Conservation (phyloP, 30 jellyfish, hydroid and myxozoan species). For the Turritopsis rubra region DNA sequence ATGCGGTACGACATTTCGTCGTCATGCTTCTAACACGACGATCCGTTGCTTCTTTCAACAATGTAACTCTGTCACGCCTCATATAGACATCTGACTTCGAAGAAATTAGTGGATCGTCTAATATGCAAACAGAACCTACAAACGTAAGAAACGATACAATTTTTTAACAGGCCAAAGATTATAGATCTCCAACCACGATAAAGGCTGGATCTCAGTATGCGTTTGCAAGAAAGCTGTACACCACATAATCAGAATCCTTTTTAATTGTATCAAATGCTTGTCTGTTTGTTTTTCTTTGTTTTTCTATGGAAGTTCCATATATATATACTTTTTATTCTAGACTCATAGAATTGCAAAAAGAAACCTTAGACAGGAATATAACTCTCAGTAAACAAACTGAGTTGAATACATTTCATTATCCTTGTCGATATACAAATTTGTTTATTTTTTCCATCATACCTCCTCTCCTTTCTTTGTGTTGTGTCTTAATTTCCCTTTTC, state of each 20-base stretch:
- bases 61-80: slow-evolving; percentile 19
- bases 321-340: not conserved
- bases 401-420: not conserved
- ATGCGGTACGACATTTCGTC: slow-evolving; percentile 14
- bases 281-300: not conserved
- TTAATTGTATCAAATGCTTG: not conserved
- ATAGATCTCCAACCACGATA: too few relatives aligned
- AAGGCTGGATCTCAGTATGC: too few relatives aligned
- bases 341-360: not conserved
- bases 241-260: not conserved
- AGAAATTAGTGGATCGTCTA: not conserved
- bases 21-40: slow-evolving; percentile 16
- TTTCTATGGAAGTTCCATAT: too few relatives aligned
- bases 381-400: not conserved
- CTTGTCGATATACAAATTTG: not conserved
- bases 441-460: not conserved
- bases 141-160: too few relatives aligned
- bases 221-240: too few relatives aligned
- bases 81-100: not conserved
- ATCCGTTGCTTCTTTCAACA: slow-evolving; percentile 14
- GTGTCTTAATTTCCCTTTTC: not conserved
- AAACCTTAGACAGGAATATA: not conserved
- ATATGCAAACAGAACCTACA: slow-evolving; percentile 8
- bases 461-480: not conserved
- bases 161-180: too few relatives aligned